Evolutionary conservation across 2,888 invertebrate genomes (phyloP).

Genomic region (Poecilus cupreus): DNA sequence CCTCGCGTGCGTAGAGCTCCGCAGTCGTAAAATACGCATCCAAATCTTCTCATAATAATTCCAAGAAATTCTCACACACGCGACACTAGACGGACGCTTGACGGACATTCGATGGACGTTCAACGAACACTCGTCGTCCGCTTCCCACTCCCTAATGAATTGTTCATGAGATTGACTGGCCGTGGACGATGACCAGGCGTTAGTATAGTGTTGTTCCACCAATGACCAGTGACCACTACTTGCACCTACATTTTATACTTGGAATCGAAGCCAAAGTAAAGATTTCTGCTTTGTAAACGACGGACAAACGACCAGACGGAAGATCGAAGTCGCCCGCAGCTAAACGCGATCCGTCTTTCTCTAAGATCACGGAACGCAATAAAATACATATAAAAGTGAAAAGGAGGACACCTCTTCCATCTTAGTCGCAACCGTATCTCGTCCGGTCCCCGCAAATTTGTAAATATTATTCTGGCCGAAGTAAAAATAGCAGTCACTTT

Average conservation of each 20-base stretch:
- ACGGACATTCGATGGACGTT: not conserved
- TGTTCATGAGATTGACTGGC: slow-evolving; percentile 32
- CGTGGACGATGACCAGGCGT: not conserved
- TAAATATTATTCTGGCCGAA: slow-evolving; percentile 26
- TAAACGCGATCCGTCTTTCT: slow-evolving; percentile 35
- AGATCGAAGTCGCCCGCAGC: slow-evolving; percentile 16
- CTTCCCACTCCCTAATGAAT: slow-evolving; percentile 36
- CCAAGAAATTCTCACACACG: slow-evolving; percentile 10
- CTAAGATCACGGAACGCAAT: slow-evolving; percentile 43
- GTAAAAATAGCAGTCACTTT: slow-evolving; percentile 37
- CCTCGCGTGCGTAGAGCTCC: not conserved
- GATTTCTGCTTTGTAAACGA: not conserved
- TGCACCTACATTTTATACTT: too few species aligned
- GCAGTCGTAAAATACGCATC: slow-evolving; percentile 22
- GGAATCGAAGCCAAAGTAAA: not conserved
- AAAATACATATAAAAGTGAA: slow-evolving; percentile 44
- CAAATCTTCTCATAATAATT: slow-evolving; percentile 35
- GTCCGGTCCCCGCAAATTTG: slow-evolving; percentile 27
- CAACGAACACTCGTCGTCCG: not conserved
- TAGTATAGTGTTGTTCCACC: not conserved
- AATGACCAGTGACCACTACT: too few species aligned
- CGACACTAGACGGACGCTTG: not conserved
- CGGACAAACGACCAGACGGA: slow-evolving; percentile 1
- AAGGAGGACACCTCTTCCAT: slow-evolving; percentile 39
- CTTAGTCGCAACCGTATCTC: slow-evolving; percentile 20